Evolutionary conservation across 2,888 invertebrate genomes (phyloP).

Genomic region (Leptinotarsa rubiginosa): DNA sequence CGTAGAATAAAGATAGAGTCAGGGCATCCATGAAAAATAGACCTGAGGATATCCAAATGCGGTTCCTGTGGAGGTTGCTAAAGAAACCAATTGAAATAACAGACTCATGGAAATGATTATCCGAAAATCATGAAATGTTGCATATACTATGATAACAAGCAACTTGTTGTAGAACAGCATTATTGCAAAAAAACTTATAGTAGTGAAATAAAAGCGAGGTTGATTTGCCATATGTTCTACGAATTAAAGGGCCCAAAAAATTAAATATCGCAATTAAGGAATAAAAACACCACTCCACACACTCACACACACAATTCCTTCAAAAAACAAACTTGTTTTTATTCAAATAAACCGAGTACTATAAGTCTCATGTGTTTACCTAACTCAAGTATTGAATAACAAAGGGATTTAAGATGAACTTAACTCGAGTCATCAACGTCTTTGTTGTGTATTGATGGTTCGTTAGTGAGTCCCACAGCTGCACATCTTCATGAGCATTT

Average conservation of each 20-base stretch:
- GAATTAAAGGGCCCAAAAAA: not conserved
- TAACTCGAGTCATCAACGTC: not conserved
- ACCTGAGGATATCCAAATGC: too few species aligned
- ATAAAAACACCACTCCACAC: not conserved
- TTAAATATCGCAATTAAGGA: not conserved
- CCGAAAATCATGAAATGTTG: too few species aligned
- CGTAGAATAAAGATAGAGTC: too few species aligned
- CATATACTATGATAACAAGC: too few species aligned
- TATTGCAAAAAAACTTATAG: too few species aligned
- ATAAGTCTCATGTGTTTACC: not conserved
- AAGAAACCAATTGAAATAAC: too few species aligned
- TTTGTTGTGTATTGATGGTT: not conserved
- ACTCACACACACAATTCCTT: not conserved
- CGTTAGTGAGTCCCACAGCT: not conserved
- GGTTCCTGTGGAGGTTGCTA: too few species aligned
- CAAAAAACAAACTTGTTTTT: not conserved
- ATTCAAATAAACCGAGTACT: not conserved
- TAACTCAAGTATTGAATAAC: slow-evolving; percentile 4
- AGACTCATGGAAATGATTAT: too few species aligned
- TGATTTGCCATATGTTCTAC: not conserved
- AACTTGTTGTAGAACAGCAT: too few species aligned
- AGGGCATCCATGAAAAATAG: too few species aligned
- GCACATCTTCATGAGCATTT: not conserved
- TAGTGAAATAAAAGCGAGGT: not conserved
- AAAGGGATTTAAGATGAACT: not conserved